Conservation (phyloP, 2,797 vertebrate species). For the Pantherophis alleghaniensis region DNA sequence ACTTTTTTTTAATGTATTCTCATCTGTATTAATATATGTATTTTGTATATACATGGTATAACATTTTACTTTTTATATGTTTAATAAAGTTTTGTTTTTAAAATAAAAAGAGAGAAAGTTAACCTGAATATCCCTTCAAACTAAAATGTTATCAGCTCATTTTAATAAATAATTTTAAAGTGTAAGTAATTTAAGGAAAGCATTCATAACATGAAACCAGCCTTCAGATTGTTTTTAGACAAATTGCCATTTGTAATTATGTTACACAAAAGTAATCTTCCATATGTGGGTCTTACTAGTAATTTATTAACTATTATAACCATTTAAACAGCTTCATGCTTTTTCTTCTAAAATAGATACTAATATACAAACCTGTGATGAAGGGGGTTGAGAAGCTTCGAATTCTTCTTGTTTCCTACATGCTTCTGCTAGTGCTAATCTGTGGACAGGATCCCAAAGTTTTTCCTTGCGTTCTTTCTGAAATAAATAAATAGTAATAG, state of each 20-base stretch:
- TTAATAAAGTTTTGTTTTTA: no score
- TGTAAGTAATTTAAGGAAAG: not conserved
- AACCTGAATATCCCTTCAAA: not conserved
- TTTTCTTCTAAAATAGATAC: not conserved
- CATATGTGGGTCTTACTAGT: not conserved
- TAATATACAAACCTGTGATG: constrained; percentile 80
- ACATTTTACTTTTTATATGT: no score
- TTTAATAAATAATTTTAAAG: not conserved
- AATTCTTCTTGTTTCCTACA: constrained; percentile 91
- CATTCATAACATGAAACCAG: not conserved
- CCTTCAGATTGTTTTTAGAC: not conserved
- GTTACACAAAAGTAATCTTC: not conserved
- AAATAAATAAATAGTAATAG: not conserved
- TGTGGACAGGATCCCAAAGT: constrained; percentile 92
- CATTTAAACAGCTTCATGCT: not conserved
- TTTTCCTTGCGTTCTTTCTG: constrained; percentile 98
- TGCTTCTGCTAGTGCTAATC: constrained; percentile 88
- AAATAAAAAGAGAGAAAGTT: not conserved
- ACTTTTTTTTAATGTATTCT: no score
- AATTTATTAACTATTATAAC: not conserved
- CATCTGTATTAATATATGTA: no score
- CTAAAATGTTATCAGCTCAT: not conserved
- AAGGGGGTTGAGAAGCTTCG: constrained; percentile 81
- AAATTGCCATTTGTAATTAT: not conserved
- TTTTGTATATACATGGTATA: no score